Evolutionary conservation across 2,113 vertebrate species (phyloP).

Genomic region (Fulica atra): DNA sequence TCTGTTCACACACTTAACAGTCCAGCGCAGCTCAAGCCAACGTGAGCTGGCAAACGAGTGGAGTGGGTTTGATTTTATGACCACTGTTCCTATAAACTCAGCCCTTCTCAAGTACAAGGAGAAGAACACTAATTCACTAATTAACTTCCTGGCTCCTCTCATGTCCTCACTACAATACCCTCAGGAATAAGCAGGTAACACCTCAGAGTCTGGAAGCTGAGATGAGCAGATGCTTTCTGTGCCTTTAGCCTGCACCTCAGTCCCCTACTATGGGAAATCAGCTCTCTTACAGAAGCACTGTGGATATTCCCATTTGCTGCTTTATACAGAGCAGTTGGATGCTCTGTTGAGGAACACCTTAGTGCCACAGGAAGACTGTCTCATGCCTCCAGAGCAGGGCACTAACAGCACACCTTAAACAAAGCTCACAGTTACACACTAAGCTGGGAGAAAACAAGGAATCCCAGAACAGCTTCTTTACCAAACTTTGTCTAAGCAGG

Average conservation of each 20-base stretch:
- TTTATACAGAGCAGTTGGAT: background rate
- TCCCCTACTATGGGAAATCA: background rate
- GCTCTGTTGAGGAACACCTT: background rate
- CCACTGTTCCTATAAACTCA: background rate
- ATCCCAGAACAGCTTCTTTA: background rate
- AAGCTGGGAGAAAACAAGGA: background rate
- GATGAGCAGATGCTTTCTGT: background rate
- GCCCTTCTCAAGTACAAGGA: background rate
- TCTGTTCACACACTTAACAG: background rate
- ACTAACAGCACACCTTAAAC: background rate
- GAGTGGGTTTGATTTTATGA: background rate
- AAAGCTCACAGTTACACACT: background rate
- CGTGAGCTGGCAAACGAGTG: fast-evolving
- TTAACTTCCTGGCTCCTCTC: background rate
- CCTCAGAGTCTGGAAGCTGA: background rate
- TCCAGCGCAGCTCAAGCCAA: background rate
- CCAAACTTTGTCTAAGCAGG: background rate
- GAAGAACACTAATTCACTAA: background rate
- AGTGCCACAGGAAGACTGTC: background rate
- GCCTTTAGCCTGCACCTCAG: background rate
- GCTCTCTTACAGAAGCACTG: background rate
- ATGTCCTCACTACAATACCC: background rate
- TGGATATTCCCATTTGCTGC: background rate
- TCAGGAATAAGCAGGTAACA: no score
- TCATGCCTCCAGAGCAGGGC: background rate